A percentile compares a stretch with the other conserved stretches of the same genome.
phyloP scores from a whole-genome alignment of 2,888 invertebrate species.

The Apamea epomidion region DNA sequence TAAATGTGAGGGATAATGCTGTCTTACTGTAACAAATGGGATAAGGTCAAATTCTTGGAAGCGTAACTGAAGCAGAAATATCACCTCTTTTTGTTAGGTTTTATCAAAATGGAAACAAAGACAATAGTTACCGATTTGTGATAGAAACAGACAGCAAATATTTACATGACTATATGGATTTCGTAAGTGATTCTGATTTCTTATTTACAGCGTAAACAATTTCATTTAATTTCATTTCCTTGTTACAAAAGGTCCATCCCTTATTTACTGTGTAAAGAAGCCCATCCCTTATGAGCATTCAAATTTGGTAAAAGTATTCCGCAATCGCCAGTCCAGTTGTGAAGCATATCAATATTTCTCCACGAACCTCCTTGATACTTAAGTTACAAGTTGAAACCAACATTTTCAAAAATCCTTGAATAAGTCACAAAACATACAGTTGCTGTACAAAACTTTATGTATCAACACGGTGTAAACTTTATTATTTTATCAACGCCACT shows the following conservation, averaged over 20 bases:
- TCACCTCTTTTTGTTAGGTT: constrained; percentile 1
- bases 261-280: too few species aligned
- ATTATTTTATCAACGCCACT: constrained; percentile 17
- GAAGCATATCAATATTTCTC: constrained; percentile 2
- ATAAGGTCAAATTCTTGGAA: constrained; percentile 37
- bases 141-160: background rate
- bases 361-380: background rate
- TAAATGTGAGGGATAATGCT: constrained; percentile 48
- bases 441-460: background rate
- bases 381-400: constrained; percentile 6
- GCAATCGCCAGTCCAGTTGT: background rate
- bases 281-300: background rate
- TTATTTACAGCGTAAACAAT: background rate
- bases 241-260: background rate
- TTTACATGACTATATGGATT: background rate
- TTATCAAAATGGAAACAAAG: background rate
- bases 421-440: background rate
- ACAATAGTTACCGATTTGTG: background rate
- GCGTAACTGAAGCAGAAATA: constrained; percentile 3
- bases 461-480: constrained; percentile 16
- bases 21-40: constrained; percentile 37
- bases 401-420: background rate
- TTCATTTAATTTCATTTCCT: background rate
- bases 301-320: background rate
- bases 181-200: background rate